Percentiles rank a stretch among this genome's conserved stretches.
Conservation (phyloP, 2,113 vertebrate species). For the Ivindomyrus marchei region DNA sequence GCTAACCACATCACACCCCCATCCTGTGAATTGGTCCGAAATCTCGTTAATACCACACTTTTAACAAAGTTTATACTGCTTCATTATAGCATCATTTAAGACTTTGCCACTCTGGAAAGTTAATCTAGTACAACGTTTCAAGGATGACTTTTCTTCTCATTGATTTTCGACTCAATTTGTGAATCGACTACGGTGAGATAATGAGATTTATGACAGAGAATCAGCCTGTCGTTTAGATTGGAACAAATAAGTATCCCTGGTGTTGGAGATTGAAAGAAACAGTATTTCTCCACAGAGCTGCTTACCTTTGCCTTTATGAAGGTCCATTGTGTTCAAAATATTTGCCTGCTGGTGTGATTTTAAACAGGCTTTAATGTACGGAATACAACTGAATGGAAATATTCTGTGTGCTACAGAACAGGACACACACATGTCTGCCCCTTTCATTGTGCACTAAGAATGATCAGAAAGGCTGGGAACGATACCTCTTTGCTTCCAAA, state of each 20-base stretch:
- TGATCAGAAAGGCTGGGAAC: background rate
- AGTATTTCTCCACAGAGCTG: background rate
- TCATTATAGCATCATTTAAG: background rate
- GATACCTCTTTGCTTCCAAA: background rate
- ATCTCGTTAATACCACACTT: background rate
- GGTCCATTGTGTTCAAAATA: background rate
- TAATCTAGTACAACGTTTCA: background rate
- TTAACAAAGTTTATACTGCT: background rate
- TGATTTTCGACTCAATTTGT: conserved; percentile 1
- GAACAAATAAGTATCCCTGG: conserved; percentile 16
- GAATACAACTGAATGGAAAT: background rate
- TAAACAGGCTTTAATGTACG: background rate
- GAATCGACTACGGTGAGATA: conserved; percentile 13
- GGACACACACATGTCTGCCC: background rate
- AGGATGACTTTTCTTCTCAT: background rate
- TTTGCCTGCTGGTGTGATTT: background rate
- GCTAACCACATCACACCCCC: background rate
- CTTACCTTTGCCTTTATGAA: background rate
- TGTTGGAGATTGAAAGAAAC: background rate
- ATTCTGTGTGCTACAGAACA: background rate
- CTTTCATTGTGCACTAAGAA: background rate
- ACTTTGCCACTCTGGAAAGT: background rate
- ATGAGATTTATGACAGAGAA: conserved; percentile 16
- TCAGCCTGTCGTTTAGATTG: background rate
- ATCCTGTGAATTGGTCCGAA: background rate